Base-by-base conservation (phyloP, 2,797 vertebrate species). In the Channa striata region DNA sequence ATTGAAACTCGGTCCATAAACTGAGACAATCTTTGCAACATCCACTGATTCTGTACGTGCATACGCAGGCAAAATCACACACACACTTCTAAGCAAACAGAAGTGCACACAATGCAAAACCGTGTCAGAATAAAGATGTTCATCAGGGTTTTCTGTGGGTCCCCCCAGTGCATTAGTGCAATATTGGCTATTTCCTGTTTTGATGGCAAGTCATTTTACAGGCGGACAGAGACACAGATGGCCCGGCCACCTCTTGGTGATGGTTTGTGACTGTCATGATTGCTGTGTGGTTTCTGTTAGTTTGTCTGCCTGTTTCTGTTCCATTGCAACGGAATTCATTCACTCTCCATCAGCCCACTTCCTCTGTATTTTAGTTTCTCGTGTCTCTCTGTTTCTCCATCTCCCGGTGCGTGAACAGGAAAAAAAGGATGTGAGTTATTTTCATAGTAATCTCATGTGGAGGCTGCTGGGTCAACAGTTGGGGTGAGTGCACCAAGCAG, bases 171-270 rank as follows among this genome's bases (percentile, higher is more conserved):
- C 64, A 81, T 89, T 85, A 82, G 57, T 75, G 70, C 4, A 19
- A 86, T 83, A 91, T 86, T 90, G 88, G 77, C 74, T 84, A 83
- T 88, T 88, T 91, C 86, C 90, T 89, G 84, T 85, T 86, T 68
- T 80, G 85, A 68, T 65, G 81, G 56, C 43, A 23, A 70, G 66
- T 78, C 70, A 83, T 84, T 86, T 77, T 67, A 68, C 81, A 70
- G 67, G 75, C 57, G 10, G 67, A 60, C 71, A 68, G 77, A 75
- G 81, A 71, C 81, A 17, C 87, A 85, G 82, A 86, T 85, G 87
- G 76, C 70, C 70, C 8, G 66, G 48, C 78, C 85, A 86, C 84
- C 86, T 89, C 80, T 78, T 9, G 34, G 63, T 76, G 82, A 90
- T 85, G 84, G 80, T 83, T 84, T 86, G 74, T 83, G 86, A 85